Evolutionary conservation across 2,888 invertebrate species (phyloP).

Genomic region (Trachelus troglodyta): DNA sequence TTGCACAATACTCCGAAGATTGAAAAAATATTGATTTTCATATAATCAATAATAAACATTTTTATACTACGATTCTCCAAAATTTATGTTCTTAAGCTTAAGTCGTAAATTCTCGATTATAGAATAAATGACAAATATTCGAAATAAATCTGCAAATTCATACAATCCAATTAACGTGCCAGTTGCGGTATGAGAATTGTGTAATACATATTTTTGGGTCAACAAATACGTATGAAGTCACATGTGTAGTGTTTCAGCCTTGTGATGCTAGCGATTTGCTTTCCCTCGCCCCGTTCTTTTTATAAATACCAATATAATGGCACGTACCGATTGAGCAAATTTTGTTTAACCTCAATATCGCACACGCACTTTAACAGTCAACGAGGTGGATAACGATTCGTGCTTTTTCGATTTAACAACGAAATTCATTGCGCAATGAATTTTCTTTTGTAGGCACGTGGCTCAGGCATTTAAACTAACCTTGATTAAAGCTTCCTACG

Average conservation of each 20-base stretch:
- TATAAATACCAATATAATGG: neutral
- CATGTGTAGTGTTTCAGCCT: neutral
- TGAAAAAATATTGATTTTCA: too few species aligned
- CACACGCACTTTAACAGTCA: too few species aligned
- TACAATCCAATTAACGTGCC: too few species aligned
- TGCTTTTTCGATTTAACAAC: too few species aligned
- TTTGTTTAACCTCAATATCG: neutral
- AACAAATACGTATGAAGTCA: neutral
- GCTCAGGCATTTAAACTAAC: conserved; percentile 36
- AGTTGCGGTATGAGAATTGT: neutral
- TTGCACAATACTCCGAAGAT: too few species aligned
- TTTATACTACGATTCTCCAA: too few species aligned
- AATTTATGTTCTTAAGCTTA: too few species aligned
- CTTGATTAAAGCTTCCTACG: conserved; percentile 53
- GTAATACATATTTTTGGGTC: neutral
- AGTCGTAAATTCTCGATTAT: too few species aligned
- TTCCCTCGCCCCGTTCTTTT: neutral
- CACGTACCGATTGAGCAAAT: neutral
- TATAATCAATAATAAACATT: too few species aligned
- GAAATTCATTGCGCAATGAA: neutral
- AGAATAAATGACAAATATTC: too few species aligned
- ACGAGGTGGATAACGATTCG: too few species aligned
- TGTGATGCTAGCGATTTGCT: neutral
- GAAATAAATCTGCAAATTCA: too few species aligned
- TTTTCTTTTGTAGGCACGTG: neutral